Base-by-base conservation (phyloP, 2,113 vertebrate genomes). In the Dunckerocampus dactyliophorus region DNA sequence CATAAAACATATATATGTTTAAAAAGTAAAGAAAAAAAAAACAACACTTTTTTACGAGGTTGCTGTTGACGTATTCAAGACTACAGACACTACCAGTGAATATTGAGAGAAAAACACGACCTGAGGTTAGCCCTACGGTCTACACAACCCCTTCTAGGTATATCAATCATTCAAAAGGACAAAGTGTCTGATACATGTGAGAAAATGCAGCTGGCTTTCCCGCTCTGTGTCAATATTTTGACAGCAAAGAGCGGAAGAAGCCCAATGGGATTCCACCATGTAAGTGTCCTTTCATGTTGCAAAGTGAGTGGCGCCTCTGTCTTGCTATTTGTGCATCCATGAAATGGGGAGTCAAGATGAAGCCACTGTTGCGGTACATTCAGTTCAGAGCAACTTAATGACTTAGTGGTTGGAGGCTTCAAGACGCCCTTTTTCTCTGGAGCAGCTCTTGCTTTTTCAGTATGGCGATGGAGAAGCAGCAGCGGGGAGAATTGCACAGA, bases 111-210 rank as follows among this genome's bases (percentile, higher is more conserved):
- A 47, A 22, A 50, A 50, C 5, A 49, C 12, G 34, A 82, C 64
- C 69, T 11, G 53, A 62, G 67, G 76, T 76, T 70, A 67, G 59
- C 39, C 45, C 56, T 11, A 14, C 62, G 72, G 83, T 74, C 79
- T 47, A 54, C 48, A 54, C 37, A 28, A 39, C 34, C 55, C 60
- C 59, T 52, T 70, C 62, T 16, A 63, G 54, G 34, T 65, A 42
- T 62, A 82, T 82, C 74, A 79, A 81, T 87, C 81, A 89, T 86
- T 79, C 70, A 87, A 65, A 65, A 83, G 74, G 71, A 85, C 84
- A 85, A 84, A 85, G 75, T 67, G 71, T 82, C 51, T 77, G 72
- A 81, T 79, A 76, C 60, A 75, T 63, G 66, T 63, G 72, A 66
- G 64, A 65, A 80, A 81, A 85, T 62, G 67, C 69, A 52, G 58